A percentile compares a stretch with the other conserved stretches of the same genome.
These are phyloP conservation scores for Boleophthalmus pectinirostris DNA, from an alignment of 2,113 vertebrate genomes.

Conservation along the genomic window DNA sequence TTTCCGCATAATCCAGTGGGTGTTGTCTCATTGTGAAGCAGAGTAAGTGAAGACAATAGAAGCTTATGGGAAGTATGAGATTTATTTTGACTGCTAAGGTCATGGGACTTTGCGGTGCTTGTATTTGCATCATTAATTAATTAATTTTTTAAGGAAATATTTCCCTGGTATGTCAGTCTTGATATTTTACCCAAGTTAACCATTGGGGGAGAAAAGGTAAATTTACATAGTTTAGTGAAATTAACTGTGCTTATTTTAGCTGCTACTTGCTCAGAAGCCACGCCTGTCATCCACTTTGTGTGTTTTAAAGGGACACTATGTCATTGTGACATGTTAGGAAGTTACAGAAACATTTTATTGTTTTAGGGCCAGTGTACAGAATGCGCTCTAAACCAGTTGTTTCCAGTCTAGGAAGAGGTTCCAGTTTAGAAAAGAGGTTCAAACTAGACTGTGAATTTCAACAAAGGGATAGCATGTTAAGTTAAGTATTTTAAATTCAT, in stretches of 20 bases:
- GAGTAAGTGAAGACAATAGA: neutral
- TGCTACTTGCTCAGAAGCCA: neutral
- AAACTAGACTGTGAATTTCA: neutral
- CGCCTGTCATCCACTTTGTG: neutral
- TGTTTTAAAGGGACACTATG: neutral
- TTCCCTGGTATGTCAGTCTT: neutral
- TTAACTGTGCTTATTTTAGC: neutral
- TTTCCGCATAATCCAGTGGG: neutral
- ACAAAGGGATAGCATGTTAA: no score
- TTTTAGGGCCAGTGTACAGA: neutral
- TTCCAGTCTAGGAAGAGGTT: neutral
- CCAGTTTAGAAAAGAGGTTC: neutral
- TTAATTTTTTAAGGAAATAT: slow-evolving; percentile 25
- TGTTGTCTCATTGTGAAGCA: neutral
- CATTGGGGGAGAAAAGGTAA: neutral
- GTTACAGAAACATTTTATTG: neutral
- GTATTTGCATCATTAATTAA: slow-evolving; percentile 15
- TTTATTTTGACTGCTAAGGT: slow-evolving; percentile 7
- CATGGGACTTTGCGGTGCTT: slow-evolving; percentile 6
- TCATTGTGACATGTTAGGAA: neutral
- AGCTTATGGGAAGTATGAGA: neutral
- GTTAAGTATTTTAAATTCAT: no score
- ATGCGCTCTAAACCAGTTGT: neutral
- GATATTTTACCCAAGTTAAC: neutral
- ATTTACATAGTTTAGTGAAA: neutral